Evolutionary conservation across 2,797 vertebrate genomes (phyloP), one percentile per base, ranked within the genome.

Genomic region (Leucoraja ocellata): DNA sequence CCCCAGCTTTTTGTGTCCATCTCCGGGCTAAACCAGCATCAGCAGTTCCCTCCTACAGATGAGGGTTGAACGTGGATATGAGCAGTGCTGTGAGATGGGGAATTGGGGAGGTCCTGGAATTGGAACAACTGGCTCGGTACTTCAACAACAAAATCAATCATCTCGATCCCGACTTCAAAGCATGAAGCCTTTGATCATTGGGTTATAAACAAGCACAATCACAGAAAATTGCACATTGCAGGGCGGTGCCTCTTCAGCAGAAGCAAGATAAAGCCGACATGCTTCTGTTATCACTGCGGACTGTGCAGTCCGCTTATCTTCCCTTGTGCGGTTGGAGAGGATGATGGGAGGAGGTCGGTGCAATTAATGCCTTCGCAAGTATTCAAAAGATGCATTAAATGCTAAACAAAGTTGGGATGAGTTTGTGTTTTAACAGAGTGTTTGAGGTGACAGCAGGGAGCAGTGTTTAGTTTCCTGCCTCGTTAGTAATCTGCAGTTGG

Each of bases 181-280:
- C 93, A 94, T 94, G 63, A 54, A 54, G 46, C 0, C 25, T 23
- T 91, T 46, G 36, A 23, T 91, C 88, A 21, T 25, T 74, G 28
- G 13, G 94, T 95, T 95, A 95, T 95, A 94, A 95, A 96, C 95
- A 96, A 95, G 94, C 79, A 93, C 80, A 93, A 95, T 95, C 94
- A 94, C 93, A 83, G 94, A 95, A 95, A 94, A 6, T 93, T 93
- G 94, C 73, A 8, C 91, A 93, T 94, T 93, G 95, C 94, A 95
- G 94, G 90, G 84, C 23, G 84, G 61, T 65, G 84, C 61, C 91
- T 93, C 93, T 93, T 95, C 95, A 95, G 95, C 93, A 94, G 93
- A 91, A 94, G 94, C 94, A 94, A 95, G 94, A 95, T 94, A 95
- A 95, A 79, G 94, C 94, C 94, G 74, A 93, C 94, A 94, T 94